phyloP scores from a whole-genome alignment of 2,113 vertebrate species.

The Anser brachyrhynchus region DNA sequence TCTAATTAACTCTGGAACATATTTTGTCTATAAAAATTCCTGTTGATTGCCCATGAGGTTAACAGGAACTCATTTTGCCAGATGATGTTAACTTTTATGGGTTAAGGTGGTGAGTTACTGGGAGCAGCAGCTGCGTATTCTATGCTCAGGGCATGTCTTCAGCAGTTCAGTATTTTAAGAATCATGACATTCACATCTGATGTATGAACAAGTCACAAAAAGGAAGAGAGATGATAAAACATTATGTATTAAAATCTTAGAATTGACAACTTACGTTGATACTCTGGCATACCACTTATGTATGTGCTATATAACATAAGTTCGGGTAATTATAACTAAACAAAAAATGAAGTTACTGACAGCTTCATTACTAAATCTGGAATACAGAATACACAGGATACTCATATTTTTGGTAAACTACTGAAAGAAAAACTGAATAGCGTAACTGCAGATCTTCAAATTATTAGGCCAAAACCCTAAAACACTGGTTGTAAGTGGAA shows the following conservation, averaged over 20 bases:
- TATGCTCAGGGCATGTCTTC: not conserved
- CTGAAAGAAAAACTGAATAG: not conserved
- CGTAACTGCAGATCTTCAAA: not conserved
- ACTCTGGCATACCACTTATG: not conserved
- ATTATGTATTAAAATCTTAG: not conserved
- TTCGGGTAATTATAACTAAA: not conserved
- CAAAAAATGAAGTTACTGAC: not conserved
- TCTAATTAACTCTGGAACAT: constrained; percentile 54
- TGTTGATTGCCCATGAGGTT: constrained; percentile 44
- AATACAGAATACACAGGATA: not conserved
- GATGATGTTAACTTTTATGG: constrained; percentile 20
- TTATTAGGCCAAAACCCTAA: not conserved
- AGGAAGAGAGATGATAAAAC: constrained; percentile 16
- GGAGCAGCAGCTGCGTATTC: not conserved
- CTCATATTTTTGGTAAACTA: not conserved
- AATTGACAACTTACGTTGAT: not conserved
- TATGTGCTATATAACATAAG: not conserved
- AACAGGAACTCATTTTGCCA: constrained; percentile 13
- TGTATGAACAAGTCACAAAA: not conserved
- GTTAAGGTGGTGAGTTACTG: not conserved
- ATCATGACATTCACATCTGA: not conserved
- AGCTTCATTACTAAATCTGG: not conserved
- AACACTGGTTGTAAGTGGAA: not conserved
- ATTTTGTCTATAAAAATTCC: constrained; percentile 48
- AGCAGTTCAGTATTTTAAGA: not conserved